A percentile compares a stretch with the other conserved stretches of the same genome.
phyloP scores from a whole-genome alignment of 2,113 vertebrate species.

The Hydrochoerus hydrochaeris region DNA sequence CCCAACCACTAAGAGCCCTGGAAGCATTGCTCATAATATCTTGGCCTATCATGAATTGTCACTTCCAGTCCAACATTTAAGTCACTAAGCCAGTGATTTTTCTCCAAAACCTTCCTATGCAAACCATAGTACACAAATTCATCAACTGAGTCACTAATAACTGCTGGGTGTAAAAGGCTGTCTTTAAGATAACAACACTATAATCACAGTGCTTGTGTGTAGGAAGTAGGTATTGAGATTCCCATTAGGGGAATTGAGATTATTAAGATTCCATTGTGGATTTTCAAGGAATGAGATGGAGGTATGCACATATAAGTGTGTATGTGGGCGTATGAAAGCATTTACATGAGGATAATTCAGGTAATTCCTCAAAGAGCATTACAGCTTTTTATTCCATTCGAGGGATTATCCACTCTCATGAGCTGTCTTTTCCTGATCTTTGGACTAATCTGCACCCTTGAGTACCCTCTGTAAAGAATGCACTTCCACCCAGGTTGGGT shows the following conservation, averaged over 20 bases:
- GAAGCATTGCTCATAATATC: neutral
- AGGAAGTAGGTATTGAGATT: neutral
- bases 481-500: neutral
- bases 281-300: neutral
- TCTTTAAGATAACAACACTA: neutral
- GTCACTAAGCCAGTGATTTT: neutral
- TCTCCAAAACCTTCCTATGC: neutral
- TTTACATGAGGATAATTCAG: neutral
- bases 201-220: neutral
- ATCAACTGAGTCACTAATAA: neutral
- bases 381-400: neutral
- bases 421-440: neutral
- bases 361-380: neutral
- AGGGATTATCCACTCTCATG: neutral
- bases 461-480: neutral
- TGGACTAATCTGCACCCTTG: neutral
- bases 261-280: neutral
- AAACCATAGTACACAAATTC: neutral
- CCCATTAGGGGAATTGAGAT: neutral
- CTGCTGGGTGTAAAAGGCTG: neutral
- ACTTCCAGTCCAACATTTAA: neutral
- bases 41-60: neutral
- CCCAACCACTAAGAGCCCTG: neutral
- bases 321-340: too few relatives aligned
- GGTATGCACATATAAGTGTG: neutral